phyloP scores from a whole-genome alignment of 2,113 vertebrate genomes.

The Cnemophilus loriae region DNA sequence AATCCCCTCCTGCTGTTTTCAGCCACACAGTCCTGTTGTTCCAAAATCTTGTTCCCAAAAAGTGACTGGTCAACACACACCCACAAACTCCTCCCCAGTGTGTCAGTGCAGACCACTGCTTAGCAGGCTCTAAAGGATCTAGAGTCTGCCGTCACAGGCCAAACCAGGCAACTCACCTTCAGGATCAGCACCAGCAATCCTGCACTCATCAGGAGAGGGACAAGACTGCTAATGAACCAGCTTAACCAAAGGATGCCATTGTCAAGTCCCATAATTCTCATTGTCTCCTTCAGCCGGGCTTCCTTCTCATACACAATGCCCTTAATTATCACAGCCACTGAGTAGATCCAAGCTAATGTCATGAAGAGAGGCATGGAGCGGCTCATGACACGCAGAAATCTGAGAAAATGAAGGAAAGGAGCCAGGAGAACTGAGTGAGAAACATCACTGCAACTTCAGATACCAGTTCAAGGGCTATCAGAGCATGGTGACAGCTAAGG shows the following conservation, averaged over 20 bases:
- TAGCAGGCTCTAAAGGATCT: not conserved
- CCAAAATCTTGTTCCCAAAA: not conserved
- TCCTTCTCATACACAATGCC: slow-evolving; percentile 97
- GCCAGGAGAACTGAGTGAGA: not conserved
- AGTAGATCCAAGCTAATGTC: slow-evolving; percentile 98
- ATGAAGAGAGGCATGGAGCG: slow-evolving; percentile 98
- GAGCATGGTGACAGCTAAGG: not conserved
- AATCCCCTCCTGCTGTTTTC: not conserved
- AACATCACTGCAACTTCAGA: not conserved
- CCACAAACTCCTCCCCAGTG: not conserved
- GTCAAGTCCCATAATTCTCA: slow-evolving; percentile 95
- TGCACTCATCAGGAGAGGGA: slow-evolving; percentile 91
- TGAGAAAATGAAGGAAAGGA: slow-evolving; percentile 28
- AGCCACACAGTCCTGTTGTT: not conserved
- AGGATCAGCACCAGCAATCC: slow-evolving; percentile 87
- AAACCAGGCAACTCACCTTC: slow-evolving; percentile 78
- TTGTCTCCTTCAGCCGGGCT: slow-evolving; percentile 94
- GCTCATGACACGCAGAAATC: slow-evolving; percentile 92
- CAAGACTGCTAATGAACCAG: slow-evolving; percentile 95
- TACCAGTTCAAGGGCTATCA: not conserved
- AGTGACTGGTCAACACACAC: not conserved
- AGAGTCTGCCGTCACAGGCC: not conserved
- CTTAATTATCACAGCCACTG: slow-evolving; percentile 95
- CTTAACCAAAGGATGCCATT: slow-evolving; percentile 94
- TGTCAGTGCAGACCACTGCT: not conserved